These are phyloP conservation scores for Dasyurus viverrinus DNA, from an alignment of 2,113 vertebrate genomes.

Conservation along the genomic window DNA sequence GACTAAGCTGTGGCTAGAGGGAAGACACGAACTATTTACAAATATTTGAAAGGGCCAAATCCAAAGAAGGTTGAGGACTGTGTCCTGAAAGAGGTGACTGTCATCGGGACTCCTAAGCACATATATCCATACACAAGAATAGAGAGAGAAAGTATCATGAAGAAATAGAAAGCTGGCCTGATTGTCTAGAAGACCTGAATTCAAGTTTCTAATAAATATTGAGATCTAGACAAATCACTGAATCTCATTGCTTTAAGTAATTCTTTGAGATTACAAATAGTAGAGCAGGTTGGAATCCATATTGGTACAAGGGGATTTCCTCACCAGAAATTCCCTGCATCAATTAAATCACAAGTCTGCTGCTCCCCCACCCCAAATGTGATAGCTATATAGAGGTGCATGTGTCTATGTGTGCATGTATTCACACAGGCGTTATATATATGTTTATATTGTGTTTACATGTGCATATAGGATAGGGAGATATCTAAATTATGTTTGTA, in stretches of 20 bases:
- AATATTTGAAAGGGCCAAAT: neutral
- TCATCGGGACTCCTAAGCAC: neutral
- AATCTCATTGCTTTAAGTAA: neutral
- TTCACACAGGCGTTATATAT: accelerated
- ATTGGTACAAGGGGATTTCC: neutral
- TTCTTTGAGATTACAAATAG: neutral
- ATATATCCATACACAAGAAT: accelerated
- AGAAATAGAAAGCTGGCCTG: neutral
- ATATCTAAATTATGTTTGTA: too few species aligned
- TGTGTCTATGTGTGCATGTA: neutral
- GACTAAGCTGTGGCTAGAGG: neutral
- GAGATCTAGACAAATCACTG: neutral
- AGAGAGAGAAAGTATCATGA: neutral
- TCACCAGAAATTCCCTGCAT: neutral
- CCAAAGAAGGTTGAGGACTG: neutral
- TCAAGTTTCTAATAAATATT: neutral
- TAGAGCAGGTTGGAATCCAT: neutral
- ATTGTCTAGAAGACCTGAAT: neutral
- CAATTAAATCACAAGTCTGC: neutral
- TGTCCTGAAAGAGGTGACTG: neutral
- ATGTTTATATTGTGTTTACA: accelerated
- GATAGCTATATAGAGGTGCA: neutral
- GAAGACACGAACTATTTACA: neutral
- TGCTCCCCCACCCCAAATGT: neutral
- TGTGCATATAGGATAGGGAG: too few species aligned